Evolutionary conservation across 1,140 invertebrate genomes (phyloP).

Genomic region (Pristionchus pacificus): DNA sequence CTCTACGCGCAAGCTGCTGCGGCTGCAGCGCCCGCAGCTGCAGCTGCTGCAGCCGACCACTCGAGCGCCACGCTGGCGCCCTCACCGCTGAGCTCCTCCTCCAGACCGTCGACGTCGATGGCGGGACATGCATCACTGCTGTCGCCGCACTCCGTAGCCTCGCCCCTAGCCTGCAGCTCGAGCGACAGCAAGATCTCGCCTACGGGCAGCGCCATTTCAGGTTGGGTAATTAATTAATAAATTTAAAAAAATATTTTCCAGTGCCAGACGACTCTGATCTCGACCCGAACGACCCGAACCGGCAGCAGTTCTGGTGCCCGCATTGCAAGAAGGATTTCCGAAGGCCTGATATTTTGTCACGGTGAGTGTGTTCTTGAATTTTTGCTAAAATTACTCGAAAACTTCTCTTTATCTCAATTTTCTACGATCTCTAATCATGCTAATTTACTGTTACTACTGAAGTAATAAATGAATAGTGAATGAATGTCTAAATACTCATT

Average conservation of each 20-base stretch:
- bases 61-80: too few relatives aligned
- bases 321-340: constrained; percentile 39
- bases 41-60: background rate
- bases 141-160: background rate
- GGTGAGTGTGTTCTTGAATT: too few relatives aligned
- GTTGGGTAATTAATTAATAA: background rate
- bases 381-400: too few relatives aligned
- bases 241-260: background rate
- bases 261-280: background rate
- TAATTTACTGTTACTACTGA: too few relatives aligned
- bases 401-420: too few relatives aligned
- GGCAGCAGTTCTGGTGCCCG: constrained; percentile 34
- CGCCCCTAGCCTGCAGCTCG: too few relatives aligned
- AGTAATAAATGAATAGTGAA: too few relatives aligned
- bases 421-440: too few relatives aligned
- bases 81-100: background rate
- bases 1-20: background rate
- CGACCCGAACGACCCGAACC: constrained; percentile 12
- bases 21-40: background rate
- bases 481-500: too few relatives aligned
- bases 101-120: background rate
- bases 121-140: too few relatives aligned
- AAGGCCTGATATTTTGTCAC: constrained; percentile 39
- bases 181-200: background rate
- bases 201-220: background rate